These are phyloP conservation scores for Delia radicum DNA, from an alignment of 1,140 invertebrate species.

Conservation along the genomic window DNA sequence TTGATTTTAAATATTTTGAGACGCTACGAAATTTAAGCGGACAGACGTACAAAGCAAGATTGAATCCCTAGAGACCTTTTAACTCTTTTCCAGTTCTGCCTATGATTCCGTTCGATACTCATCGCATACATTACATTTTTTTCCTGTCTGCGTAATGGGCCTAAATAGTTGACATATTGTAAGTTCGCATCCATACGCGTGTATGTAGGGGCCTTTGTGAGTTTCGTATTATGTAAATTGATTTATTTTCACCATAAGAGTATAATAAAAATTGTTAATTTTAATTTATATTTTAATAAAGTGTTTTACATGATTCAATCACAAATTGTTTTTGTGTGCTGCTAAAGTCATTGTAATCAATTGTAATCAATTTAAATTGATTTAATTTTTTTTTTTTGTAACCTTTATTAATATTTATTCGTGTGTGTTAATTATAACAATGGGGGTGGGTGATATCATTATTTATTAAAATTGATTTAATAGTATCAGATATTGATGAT, in stretches of 20 bases:
- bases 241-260: background rate
- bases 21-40: no score
- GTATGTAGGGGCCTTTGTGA: background rate
- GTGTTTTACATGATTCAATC: background rate
- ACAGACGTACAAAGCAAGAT: no score
- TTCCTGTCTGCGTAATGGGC: no score
- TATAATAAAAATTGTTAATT: background rate
- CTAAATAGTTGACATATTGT: no score
- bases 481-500: no score
- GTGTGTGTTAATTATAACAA: background rate
- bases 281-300: background rate
- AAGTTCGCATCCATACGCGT: no score
- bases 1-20: no score
- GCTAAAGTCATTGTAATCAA: background rate
- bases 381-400: conserved; percentile 42
- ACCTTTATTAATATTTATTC: background rate
- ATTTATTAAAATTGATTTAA: no score
- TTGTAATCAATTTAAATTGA: conserved; percentile 44
- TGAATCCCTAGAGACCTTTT: no score
- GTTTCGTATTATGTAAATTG: background rate
- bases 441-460: background rate
- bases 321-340: background rate
- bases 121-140: no score
- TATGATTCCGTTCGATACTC: no score
- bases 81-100: no score